Conservation (phyloP, 2,888 invertebrate genomes). For the Folsomia candida region DNA sequence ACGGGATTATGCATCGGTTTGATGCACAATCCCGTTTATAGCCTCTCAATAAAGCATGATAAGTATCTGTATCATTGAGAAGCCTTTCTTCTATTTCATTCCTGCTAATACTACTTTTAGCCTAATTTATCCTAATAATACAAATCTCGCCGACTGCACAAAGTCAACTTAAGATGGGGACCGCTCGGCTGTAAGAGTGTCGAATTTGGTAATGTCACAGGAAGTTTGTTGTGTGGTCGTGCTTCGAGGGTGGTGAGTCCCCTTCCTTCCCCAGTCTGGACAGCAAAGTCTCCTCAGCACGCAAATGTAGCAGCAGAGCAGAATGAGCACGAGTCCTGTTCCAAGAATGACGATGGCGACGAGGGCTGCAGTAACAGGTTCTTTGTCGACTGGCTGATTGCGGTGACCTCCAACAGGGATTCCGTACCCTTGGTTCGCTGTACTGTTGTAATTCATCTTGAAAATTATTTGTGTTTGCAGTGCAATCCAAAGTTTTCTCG, state of each 20-base stretch:
- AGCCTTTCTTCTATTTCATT: neutral
- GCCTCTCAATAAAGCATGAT: neutral
- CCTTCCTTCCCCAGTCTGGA: conserved; percentile 51
- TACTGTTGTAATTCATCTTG: neutral
- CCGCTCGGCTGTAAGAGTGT: conserved; percentile 45
- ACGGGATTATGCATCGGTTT: neutral
- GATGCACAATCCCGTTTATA: neutral
- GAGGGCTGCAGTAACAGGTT: conserved; percentile 42
- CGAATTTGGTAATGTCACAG: conserved; percentile 50
- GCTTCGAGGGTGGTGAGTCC: conserved; percentile 38
- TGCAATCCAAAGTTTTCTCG: no score
- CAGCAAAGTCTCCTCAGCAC: conserved; percentile 66
- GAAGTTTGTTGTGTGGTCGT: conserved; percentile 50
- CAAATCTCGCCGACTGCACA: neutral
- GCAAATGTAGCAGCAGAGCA: conserved; percentile 67
- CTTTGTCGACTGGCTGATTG: conserved; percentile 17
- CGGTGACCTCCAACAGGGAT: neutral
- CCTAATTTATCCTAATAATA: neutral
- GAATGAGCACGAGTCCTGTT: conserved; percentile 60
- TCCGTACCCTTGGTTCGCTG: neutral
- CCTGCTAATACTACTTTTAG: neutral
- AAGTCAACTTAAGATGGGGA: conserved; percentile 40
- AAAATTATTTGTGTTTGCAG: no score
- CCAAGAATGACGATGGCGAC: conserved; percentile 47
- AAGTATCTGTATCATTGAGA: conserved; percentile 3